These are phyloP conservation scores for Akabosia matsudoensis DNA, from an alignment of 1,140 invertebrate genomes.

Conservation along the genomic window DNA sequence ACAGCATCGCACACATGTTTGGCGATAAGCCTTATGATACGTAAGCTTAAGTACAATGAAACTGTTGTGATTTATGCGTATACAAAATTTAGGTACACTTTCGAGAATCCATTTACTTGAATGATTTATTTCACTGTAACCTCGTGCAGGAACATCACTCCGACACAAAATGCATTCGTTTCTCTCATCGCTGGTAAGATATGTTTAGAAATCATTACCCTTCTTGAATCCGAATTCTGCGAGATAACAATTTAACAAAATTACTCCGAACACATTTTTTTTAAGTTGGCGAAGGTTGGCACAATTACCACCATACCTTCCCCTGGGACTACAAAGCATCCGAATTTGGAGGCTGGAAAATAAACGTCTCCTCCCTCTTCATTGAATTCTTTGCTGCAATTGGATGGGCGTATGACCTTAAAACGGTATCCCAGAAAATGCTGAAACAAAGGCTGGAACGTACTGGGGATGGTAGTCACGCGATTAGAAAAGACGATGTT, in stretches of 20 bases:
- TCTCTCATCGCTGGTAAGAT: not conserved
- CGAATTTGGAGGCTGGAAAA: constrained; percentile 54
- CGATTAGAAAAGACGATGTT: no score
- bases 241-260: not conserved
- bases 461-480: constrained; percentile 57
- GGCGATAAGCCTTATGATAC: constrained; percentile 1
- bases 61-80: not conserved
- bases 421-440: constrained; percentile 61
- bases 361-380: constrained; percentile 76
- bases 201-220: not conserved
- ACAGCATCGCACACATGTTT: constrained; percentile 2
- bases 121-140: not conserved
- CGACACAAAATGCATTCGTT: not conserved
- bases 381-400: constrained; percentile 74
- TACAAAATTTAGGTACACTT: not conserved
- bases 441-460: constrained; percentile 58
- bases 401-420: constrained; percentile 72
- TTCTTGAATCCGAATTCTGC: not conserved
- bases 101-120: not conserved
- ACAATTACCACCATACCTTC: constrained; percentile 78
- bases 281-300: constrained; percentile 51
- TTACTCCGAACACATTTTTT: not conserved
- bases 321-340: constrained; percentile 70
- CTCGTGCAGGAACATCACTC: not conserved
- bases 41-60: not conserved